Evolutionary conservation across 2,888 invertebrate genomes (phyloP), one percentile per base, ranked within the genome.

Genomic region (Portevinia maculata): DNA sequence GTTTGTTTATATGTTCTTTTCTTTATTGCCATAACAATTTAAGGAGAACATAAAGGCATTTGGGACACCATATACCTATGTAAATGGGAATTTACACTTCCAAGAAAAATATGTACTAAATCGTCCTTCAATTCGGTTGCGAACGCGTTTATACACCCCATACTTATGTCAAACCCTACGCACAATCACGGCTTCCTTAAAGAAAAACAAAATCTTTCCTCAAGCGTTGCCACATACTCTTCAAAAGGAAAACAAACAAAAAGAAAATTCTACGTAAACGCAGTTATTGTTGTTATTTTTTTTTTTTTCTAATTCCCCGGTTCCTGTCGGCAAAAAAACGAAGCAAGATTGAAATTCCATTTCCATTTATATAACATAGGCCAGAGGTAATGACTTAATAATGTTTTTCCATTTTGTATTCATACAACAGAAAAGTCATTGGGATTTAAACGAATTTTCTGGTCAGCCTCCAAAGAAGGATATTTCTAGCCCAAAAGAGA

Each of bases 371-470:
- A 71, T 24, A 2, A 24, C 24, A 46, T 41, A 52, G 15, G 32
- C 37, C 70, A 52, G 15, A 41, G 39, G 60, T 46, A 62, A 73
- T 73, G 62, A 53, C 62, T 34, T 46, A 53, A 62, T 62, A 62
- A 62, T 62, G 48, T 24, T 52, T 52, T 19, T 11, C 21, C 41
- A 9, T n/a, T 65, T 65, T 30, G 52, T 41, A 21, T 65, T 44
- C 53, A 32, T 39, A 24, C 37, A 28, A 62, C 0, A 39, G 4
- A 41, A 41, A 44, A 48, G 30, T 30, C 48, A 46, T 39, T 30
- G 39, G 55, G 32, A 71, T 39, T n/a, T 60, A 71, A 71, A 71
- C 60, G 60, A 59, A 60, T 60, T 71, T 53, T 44, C 60, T 59
- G 70, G 70, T 59, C 70, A 70, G 62, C 37, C 39, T 48, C 46